Conservation (phyloP, 1,140 invertebrate genomes). For the Bursaphelenchus mucronatus region DNA sequence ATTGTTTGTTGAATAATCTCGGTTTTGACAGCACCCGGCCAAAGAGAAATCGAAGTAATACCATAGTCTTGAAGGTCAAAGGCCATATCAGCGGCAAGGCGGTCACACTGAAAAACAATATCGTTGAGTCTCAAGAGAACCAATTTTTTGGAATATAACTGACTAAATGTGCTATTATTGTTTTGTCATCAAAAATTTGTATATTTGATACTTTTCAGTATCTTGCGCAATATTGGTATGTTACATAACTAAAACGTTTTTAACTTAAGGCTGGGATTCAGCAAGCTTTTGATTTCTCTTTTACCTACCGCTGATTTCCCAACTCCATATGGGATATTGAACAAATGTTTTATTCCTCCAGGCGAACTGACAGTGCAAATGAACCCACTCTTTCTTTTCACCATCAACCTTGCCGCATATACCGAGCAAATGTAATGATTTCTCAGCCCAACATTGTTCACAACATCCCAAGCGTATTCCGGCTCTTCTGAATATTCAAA, state of each 20-base stretch:
- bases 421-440: conserved; percentile 33
- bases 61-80: conserved; percentile 60
- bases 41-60: conserved; percentile 61
- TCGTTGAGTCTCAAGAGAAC: neutral
- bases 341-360: conserved; percentile 61
- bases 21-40: conserved; percentile 59
- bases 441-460: conserved; percentile 28
- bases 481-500: conserved; percentile 46
- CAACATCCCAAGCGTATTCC: conserved; percentile 23
- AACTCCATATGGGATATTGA: conserved; percentile 62
- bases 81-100: conserved; percentile 62
- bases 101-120: conserved; percentile 50
- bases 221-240: too few relatives aligned
- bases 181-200: neutral
- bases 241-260: too few relatives aligned
- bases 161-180: neutral
- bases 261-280: too few relatives aligned
- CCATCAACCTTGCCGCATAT: conserved; percentile 28
- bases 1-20: conserved; percentile 25
- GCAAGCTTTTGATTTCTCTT: conserved; percentile 13
- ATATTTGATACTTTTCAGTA: too few relatives aligned
- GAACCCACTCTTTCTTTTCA: conserved; percentile 43
- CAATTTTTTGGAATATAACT: too few relatives aligned
- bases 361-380: conserved; percentile 62
- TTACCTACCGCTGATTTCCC: conserved; percentile 61